Base-by-base conservation (phyloP, 2,113 vertebrate species). In the Callopanchax toddi region DNA sequence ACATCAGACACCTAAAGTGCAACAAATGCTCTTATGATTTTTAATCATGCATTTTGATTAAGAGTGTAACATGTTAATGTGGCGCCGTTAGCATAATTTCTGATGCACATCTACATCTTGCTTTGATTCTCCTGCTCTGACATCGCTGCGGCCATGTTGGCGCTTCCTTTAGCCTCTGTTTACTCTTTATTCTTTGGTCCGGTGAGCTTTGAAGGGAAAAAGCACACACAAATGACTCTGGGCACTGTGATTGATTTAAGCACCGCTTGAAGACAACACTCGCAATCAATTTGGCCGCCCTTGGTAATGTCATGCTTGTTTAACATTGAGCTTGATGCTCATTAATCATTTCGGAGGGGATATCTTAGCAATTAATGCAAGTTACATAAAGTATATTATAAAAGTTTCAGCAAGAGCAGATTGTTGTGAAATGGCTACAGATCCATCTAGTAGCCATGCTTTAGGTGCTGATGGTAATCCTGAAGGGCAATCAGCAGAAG, bases 51-150 rank as follows among this genome's bases (percentile, higher is more conserved):
- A 70, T 86, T 84, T 68, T 79, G 71, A 85, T 85, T 66, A 80
- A 88, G 82, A 89, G 85, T 87, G 16, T 92, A 92, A 92, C 78
- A 84, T 76, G 88, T 77, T 92, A 92, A 92, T 84, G 61, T 42
- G 10, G 23, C 16, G 5, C 83, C n/a, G 86, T 92, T 93, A 91
- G 76, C 91, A 92, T 93, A 92, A 92, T 91, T 82, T 58, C 61
- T 82, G 74, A 87, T 82, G 63, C 70, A 40, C 67, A 71, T 79
- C 71, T 57, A 69, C 36, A 65, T 66, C 62, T 69, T 29, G 18
- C 76, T 88, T 91, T 87, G 84, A 90, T 89, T 85, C 50, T 65
- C 71, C 83, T 18, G 57, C 59, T 74, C 39, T 20, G 64, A 70
- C 69, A 36, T 48, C 75, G 56, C 11, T 17, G 62, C 48, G 43